Percentiles rank a stretch among this genome's conserved stretches.
phyloP scores from a whole-genome alignment of 2,888 invertebrate species.

The Clepsis dumicolana region DNA sequence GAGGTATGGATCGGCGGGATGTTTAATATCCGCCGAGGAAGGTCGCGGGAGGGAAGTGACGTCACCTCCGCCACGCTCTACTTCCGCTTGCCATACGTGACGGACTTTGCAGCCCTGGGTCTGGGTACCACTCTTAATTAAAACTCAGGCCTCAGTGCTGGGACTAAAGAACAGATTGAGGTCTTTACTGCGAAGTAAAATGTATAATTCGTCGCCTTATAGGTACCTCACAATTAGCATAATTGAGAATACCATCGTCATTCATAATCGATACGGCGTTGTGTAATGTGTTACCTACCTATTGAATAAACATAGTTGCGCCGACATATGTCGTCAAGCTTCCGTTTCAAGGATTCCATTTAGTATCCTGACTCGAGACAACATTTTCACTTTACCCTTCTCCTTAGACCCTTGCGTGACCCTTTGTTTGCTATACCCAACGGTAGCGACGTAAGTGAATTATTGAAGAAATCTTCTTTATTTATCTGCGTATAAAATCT shows the following conservation, averaged over 20 bases:
- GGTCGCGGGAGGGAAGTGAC: constrained; percentile 75
- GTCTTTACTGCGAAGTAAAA: background rate
- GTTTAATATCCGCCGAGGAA: constrained; percentile 83
- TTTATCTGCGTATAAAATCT: constrained; percentile 16
- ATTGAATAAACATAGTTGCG: background rate
- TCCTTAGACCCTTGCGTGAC: constrained; percentile 35
- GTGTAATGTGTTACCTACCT: background rate
- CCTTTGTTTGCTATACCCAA: constrained; percentile 22
- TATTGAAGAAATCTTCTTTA: constrained; percentile 11
- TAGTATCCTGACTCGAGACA: constrained; percentile 25
- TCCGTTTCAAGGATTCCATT: constrained; percentile 35
- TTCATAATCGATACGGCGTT: constrained; percentile 18
- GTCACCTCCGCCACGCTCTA: constrained; percentile 76
- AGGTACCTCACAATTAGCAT: constrained; percentile 40
- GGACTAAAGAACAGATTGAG: background rate
- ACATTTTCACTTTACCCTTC: constrained; percentile 38
- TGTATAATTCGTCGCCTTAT: constrained; percentile 28
- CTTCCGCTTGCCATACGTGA: constrained; percentile 68
- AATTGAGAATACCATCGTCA: constrained; percentile 28
- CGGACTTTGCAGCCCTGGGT: constrained; percentile 18
- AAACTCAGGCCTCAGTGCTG: background rate
- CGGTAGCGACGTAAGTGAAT: constrained; percentile 17
- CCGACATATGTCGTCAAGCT: constrained; percentile 22
- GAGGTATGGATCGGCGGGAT: constrained; percentile 62
- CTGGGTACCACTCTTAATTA: constrained; percentile 1